A percentile compares a stretch with the other conserved stretches of the same genome.
Conservation (phyloP, 1,140 invertebrate genomes). For the Conus betulinus region DNA sequence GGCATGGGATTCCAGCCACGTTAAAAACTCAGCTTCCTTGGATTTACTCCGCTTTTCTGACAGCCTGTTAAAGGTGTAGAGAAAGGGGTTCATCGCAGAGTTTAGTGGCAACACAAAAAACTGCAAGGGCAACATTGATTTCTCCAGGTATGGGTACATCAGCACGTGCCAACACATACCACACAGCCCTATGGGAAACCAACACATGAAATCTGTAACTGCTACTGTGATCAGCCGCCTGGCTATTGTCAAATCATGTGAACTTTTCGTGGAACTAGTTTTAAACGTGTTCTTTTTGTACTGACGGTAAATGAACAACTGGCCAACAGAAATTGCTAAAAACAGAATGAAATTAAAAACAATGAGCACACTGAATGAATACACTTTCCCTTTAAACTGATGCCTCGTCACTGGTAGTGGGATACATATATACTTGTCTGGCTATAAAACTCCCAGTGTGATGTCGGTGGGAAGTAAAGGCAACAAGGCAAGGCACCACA, state of each 20-base stretch:
- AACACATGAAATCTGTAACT: conserved; percentile 33
- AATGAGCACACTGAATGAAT: conserved; percentile 49
- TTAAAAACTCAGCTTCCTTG: too few species aligned
- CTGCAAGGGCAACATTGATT: conserved; percentile 24
- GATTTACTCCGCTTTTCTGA: conserved; percentile 3
- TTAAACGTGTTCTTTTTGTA: neutral
- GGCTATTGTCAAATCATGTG: conserved; percentile 13
- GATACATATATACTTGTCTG: conserved; percentile 51
- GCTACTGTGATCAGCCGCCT: conserved; percentile 3
- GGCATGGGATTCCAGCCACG: neutral
- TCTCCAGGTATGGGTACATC: conserved; percentile 35
- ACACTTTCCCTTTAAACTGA: too few species aligned
- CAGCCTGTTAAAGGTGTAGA: conserved; percentile 31
- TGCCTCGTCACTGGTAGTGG: too few species aligned
- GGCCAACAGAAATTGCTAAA: conserved; percentile 45
- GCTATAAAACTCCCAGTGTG: conserved; percentile 54
- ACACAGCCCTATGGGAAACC: conserved; percentile 46
- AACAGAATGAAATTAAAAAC: conserved; percentile 53
- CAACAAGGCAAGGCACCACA: conserved; percentile 8
- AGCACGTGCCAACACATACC: conserved; percentile 12
- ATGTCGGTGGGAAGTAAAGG: conserved; percentile 25
- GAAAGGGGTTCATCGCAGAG: conserved; percentile 39
- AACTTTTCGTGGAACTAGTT: neutral
- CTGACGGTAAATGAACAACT: conserved; percentile 32
- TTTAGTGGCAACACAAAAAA: conserved; percentile 44